phyloP scores from a whole-genome alignment of 2,113 vertebrate species.

The Lophotis ruficrista region DNA sequence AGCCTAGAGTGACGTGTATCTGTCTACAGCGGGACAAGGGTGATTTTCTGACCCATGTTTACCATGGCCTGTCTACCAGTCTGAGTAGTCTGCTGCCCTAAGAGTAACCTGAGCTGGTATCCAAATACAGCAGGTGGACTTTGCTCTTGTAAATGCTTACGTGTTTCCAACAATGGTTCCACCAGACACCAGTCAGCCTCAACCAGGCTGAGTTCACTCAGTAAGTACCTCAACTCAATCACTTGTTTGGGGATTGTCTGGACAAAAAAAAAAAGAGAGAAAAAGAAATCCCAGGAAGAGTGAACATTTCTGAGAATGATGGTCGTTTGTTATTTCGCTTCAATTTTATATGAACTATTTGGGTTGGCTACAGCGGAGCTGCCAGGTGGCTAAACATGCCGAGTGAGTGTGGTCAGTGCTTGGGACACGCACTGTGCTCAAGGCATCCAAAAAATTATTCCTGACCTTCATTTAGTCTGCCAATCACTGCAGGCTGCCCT shows the following conservation, averaged over 20 bases:
- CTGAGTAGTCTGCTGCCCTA: background rate
- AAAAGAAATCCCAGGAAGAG: conserved; percentile 70
- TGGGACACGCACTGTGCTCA: conserved; percentile 50
- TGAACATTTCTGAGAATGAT: conserved; percentile 67
- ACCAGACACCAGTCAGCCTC: conserved; percentile 17
- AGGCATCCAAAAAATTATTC: conserved; percentile 68
- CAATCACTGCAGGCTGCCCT: conserved; percentile 57
- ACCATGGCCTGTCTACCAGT: background rate
- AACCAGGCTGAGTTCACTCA: background rate
- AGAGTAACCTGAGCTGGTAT: background rate
- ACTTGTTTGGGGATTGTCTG: conserved; percentile 63
- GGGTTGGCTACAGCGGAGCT: conserved; percentile 62
- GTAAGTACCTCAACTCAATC: conserved; percentile 33
- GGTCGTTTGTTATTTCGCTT: conserved; percentile 70
- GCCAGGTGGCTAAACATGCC: conserved; percentile 76
- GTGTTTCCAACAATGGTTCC: conserved; percentile 34
- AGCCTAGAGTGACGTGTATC: background rate
- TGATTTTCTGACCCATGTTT: background rate
- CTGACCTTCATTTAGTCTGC: conserved; percentile 64
- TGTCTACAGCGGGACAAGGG: background rate
- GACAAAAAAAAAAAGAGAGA: background rate
- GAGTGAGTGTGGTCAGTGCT: conserved; percentile 68
- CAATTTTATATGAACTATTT: conserved; percentile 70
- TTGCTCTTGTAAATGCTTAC: background rate
- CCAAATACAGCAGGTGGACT: background rate